Evolutionary conservation across 1,140 invertebrate species (phyloP), one percentile per base, ranked within the genome.

Genomic region (Archegozetes longisetosus): DNA sequence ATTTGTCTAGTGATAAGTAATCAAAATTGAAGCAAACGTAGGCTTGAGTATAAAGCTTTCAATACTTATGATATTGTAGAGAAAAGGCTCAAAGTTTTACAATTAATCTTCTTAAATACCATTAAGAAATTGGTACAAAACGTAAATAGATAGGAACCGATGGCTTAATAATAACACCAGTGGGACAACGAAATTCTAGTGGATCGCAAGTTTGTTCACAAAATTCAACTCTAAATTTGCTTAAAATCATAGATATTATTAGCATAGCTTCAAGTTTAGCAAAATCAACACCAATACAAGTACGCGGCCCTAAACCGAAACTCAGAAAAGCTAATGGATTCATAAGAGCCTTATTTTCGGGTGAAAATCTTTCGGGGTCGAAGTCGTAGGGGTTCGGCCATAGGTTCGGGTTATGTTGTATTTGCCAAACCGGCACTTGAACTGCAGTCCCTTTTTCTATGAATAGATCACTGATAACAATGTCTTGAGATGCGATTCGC

Each of bases 331-430:
- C n/a, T 6, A 20, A 6, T 4, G n/a, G 14, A 12, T 26, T 12
- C 12, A 13, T 14, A 6, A 24, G 13, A 29, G 13, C 9, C 57
- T 6, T 54, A n/a, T 20, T 23, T 6, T 28, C 53, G 47, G 56
- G 56, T 17, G 32, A 40, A 28, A 65, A 72, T 58, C 81, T 69
- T 28, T 74, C 71, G 0, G 74, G 74, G 59, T 71, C 64, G 63
- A 76, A 75, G 59, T 61, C 65, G 2, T 70, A 58, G 1, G 74
- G 74, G 20, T 74, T 65, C 12, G 69, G 65, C 71, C 72, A 75
- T 27, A 67, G 60, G 12, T 68, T 54, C 14, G 68, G 66, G 61
- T 70, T 64, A 40, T 66, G 62, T 56, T 76, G 74, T 2, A 76
- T 54, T 12, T 64, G 64, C 53, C 67, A 69, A 6, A 73, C 61